Evolutionary conservation across 2,888 invertebrate genomes (phyloP).

Genomic region (Cyclophora punctaria): DNA sequence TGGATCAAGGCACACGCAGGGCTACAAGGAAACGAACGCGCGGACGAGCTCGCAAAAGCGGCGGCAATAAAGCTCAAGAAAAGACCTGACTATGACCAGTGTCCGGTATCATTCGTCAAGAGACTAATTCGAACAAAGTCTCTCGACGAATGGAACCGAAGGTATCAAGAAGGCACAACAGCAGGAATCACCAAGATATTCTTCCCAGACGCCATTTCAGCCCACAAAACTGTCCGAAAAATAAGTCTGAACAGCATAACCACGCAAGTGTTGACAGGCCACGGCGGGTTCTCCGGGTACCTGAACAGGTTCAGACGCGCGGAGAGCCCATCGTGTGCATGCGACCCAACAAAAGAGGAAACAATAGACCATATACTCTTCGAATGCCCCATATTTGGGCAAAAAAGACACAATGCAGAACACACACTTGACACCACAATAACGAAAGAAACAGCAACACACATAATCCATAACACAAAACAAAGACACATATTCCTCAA

Average conservation of each 20-base stretch:
- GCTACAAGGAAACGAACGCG: slow-evolving; percentile 13
- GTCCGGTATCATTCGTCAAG: slow-evolving; percentile 11
- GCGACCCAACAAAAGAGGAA: background rate
- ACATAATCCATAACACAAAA: background rate
- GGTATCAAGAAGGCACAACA: background rate
- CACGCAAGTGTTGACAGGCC: no score
- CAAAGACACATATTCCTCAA: background rate
- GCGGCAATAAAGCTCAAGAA: background rate
- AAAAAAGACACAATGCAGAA: no score
- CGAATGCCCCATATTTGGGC: background rate
- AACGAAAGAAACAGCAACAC: background rate
- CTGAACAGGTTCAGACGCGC: no score
- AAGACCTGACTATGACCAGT: background rate
- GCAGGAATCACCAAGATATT: background rate
- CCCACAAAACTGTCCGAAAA: no score
- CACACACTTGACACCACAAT: background rate
- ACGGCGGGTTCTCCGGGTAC: no score
- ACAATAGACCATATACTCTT: no score
- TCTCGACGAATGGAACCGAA: slow-evolving; percentile 6
- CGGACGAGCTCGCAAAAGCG: slow-evolving; percentile 12
- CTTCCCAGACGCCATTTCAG: no score
- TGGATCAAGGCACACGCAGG: slow-evolving; percentile 17
- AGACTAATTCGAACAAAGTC: slow-evolving; percentile 5
- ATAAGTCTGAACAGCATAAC: background rate
- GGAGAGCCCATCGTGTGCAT: no score